These are phyloP conservation scores for Anastrepha ludens DNA, from an alignment of 1,140 invertebrate species.

Conservation along the genomic window DNA sequence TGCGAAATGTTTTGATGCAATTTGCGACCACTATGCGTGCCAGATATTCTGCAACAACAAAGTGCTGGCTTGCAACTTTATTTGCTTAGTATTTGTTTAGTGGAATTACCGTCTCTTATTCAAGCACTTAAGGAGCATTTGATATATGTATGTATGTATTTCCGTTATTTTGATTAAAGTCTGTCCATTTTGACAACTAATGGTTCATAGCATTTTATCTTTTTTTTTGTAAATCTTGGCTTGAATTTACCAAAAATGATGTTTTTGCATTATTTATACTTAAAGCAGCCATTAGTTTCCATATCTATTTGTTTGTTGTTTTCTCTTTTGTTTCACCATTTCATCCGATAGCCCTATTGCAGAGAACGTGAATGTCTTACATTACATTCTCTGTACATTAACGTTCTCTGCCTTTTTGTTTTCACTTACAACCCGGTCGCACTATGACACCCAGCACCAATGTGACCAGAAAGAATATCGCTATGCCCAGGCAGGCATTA, in stretches of 20 bases:
- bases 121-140: not conserved
- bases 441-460: slow-evolving; percentile 37
- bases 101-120: no score
- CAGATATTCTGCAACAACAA: no score
- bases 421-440: slow-evolving; percentile 49
- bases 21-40: no score
- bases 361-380: no score
- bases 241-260: not conserved
- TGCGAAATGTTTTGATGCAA: not conserved
- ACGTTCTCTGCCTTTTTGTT: not conserved
- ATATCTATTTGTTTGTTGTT: not conserved
- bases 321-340: no score
- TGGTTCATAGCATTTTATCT: not conserved
- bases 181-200: no score
- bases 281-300: not conserved
- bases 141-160: no score
- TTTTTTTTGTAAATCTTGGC: not conserved
- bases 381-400: no score
- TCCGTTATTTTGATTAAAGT: no score
- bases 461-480: slow-evolving; percentile 45
- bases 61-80: no score
- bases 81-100: no score
- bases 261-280: not conserved
- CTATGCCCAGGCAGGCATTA: slow-evolving; percentile 50
- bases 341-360: no score